Conservation (phyloP, 2,888 invertebrate species). For the Camponotus fellah region DNA sequence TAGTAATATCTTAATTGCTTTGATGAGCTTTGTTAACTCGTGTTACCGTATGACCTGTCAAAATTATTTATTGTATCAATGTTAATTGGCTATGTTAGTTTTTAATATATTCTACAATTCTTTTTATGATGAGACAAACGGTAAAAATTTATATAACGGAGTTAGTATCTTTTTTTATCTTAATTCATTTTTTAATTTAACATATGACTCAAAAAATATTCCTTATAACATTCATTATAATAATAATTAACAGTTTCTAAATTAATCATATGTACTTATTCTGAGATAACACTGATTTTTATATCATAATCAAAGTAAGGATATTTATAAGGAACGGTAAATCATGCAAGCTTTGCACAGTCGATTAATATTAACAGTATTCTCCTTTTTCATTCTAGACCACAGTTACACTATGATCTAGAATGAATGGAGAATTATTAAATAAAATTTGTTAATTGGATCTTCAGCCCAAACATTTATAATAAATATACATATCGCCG, state of each 20-base stretch:
- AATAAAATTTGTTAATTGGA: background rate
- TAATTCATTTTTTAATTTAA: background rate
- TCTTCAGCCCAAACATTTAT: background rate
- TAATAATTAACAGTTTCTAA: slow-evolving; percentile 9
- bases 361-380: slow-evolving; percentile 41
- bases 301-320: background rate
- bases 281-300: background rate
- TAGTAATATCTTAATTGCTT: background rate
- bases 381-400: background rate
- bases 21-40: background rate
- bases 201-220: background rate
- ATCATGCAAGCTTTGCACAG: background rate
- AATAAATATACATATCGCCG: background rate
- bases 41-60: background rate
- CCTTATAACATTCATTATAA: no score
- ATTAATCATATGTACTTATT: background rate
- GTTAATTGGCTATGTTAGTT: slow-evolving; percentile 3
- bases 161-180: background rate
- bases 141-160: background rate
- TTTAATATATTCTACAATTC: background rate
- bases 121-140: background rate
- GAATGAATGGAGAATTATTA: slow-evolving; percentile 17
- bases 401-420: slow-evolving; percentile 10
- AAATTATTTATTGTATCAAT: slow-evolving; percentile 4
- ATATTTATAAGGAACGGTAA: background rate